phyloP scores from a whole-genome alignment of 2,797 vertebrate species.

The Apodemus agrarius region DNA sequence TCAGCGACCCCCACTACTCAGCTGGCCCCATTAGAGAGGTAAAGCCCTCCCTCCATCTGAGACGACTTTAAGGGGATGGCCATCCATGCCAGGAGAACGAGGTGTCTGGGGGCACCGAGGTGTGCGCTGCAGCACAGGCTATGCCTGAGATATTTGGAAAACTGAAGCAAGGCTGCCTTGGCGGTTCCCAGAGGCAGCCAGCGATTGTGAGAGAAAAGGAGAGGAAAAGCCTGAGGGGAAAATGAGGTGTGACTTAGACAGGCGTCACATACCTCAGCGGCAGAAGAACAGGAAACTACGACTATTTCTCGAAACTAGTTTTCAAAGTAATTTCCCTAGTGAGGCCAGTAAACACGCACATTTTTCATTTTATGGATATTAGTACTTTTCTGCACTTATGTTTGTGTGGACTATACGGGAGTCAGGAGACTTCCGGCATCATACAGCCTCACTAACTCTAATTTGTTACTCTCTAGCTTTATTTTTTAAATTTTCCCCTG shows the following conservation, averaged over 20 bases:
- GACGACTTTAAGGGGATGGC: neutral
- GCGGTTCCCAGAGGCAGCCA: neutral
- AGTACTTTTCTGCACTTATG: neutral
- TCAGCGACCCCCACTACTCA: neutral
- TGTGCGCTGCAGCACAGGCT: accelerated
- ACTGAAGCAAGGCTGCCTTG: neutral
- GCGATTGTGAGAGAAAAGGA: neutral
- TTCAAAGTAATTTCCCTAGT: neutral
- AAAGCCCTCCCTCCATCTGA: neutral
- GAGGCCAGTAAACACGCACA: neutral
- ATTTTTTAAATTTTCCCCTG: neutral
- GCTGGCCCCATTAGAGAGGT: neutral
- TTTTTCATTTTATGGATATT: neutral
- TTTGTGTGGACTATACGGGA: neutral
- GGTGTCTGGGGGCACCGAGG: neutral
- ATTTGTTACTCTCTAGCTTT: neutral
- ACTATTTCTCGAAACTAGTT: neutral
- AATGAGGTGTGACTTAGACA: neutral
- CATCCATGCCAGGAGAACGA: neutral
- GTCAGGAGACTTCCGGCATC: neutral
- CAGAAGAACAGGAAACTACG: neutral
- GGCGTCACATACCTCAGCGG: neutral
- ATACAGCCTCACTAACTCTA: neutral
- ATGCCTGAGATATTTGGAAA: neutral
- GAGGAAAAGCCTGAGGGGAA: neutral